These are phyloP conservation scores for Drosophila sturtevanti DNA, from an alignment of 1,140 invertebrate genomes.

Conservation along the genomic window DNA sequence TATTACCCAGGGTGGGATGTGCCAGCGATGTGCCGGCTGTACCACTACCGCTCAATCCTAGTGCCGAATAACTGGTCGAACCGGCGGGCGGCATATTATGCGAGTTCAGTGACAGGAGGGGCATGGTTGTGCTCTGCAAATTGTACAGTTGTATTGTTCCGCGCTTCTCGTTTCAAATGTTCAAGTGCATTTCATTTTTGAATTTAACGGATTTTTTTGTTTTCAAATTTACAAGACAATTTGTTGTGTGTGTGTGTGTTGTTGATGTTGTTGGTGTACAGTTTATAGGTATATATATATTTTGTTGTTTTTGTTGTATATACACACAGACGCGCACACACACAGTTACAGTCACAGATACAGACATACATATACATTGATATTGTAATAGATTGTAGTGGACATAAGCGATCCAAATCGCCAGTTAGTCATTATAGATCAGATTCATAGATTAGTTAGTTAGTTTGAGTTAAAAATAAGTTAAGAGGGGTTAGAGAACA, in stretches of 20 bases:
- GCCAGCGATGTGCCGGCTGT: conserved; percentile 70
- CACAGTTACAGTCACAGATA: conserved; percentile 48
- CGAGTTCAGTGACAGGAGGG: conserved; percentile 85
- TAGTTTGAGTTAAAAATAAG: background rate
- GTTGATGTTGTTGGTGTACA: conserved; percentile 19
- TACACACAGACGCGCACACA: conserved; percentile 38
- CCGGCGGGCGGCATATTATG: conserved; percentile 83
- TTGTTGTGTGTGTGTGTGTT: conserved; percentile 36
- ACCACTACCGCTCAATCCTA: conserved; percentile 68
- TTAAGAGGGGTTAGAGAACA: conserved; percentile 25
- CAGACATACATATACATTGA: conserved; percentile 54
- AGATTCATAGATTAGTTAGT: conserved; percentile 10
- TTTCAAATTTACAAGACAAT: conserved; percentile 53
- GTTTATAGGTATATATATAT: conserved; percentile 41
- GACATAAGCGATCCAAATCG: conserved; percentile 25
- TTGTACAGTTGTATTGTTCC: conserved; percentile 83
- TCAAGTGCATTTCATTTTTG: conserved; percentile 39
- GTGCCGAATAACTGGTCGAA: conserved; percentile 76
- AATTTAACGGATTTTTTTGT: conserved; percentile 37
- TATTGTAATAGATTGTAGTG: conserved; percentile 37
- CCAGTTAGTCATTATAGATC: conserved; percentile 23
- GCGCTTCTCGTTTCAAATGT: conserved; percentile 66
- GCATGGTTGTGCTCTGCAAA: conserved; percentile 86
- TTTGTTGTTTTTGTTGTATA: conserved; percentile 27
- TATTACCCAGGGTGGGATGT: conserved; percentile 73